Evolutionary conservation across 2,113 vertebrate species (phyloP).

Genomic region (Pachyramphus minor): DNA sequence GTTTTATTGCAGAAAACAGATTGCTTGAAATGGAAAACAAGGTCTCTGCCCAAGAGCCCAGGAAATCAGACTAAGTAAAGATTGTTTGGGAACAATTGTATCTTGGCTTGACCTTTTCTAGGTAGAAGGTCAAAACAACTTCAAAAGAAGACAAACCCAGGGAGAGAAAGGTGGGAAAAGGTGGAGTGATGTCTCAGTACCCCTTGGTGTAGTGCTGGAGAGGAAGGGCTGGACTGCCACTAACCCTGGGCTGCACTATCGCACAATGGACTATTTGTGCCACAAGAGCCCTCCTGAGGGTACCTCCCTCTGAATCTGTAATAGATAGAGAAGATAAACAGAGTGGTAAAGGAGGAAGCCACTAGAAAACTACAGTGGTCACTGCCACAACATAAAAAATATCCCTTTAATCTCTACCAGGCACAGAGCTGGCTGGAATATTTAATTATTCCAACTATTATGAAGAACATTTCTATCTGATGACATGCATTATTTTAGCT

Average conservation of each 20-base stretch:
- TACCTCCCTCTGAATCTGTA: neutral
- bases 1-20: slow-evolving; percentile 32
- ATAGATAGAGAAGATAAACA: neutral
- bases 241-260: neutral
- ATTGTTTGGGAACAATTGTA: neutral
- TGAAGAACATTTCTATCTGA: neutral
- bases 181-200: neutral
- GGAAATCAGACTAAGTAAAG: neutral
- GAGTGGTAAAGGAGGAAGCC: neutral
- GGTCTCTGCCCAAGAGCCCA: neutral
- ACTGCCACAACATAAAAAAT: neutral
- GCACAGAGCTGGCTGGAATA: neutral
- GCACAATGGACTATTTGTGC: neutral
- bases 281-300: neutral
- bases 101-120: neutral
- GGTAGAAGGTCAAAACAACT: neutral
- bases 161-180: neutral
- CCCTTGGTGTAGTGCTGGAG: neutral
- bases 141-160: neutral
- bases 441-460: neutral
- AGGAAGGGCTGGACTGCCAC: neutral
- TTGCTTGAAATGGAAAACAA: slow-evolving; percentile 24
- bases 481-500: neutral
- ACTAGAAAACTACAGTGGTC: neutral
- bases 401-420: neutral